Base-by-base conservation (phyloP, 2,888 invertebrate species). In the Paralinhomoeus sp. region DNA sequence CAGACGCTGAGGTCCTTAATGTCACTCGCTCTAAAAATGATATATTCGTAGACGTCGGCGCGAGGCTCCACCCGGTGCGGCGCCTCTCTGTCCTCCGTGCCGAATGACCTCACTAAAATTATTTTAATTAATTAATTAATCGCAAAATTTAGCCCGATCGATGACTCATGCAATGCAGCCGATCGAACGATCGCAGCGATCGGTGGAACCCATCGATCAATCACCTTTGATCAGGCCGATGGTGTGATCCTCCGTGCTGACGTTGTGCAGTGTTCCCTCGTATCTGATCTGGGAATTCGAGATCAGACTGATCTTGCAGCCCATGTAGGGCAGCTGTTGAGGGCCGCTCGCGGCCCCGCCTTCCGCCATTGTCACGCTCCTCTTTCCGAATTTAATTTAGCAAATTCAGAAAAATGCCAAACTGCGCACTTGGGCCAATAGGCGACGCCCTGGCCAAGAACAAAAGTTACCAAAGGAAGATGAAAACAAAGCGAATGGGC, bases 211-310 rank as follows among this genome's bases (percentile, higher is more conserved):
- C 9, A 31, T 31, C 12, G 18, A 74, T 78, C 80, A 76, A 91
- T 27, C 27, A 27, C 89, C 91, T 75, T 82, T 87, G 62, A 89
- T 83, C 67, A 91, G 73, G 65, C 91, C 89, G 67, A 93, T 89
- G 62, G 91, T 91, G 68, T 91, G 89, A 75, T 91, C 87, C 68
- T 83, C 79, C 53, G 89, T 83, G 74, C 91, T 89, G 63, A 93
- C 87, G 57, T 89, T 87, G 72, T 89, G 91, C 66, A 93, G 75
- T 68, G 87, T 78, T 60, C 91, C 91, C 73, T 91, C 91, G 70
- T 93, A 93, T 55, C 91, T 76, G 68, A 93, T 93, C 71, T 89
- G 89, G 53, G 91, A 87, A 72, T 91, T 91, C 62, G 89, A 91
- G 73, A 91, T 87, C 65, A 91, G 75, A 74, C 87, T 89, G 67